These are phyloP conservation scores for Gorsachius goisagi DNA, from an alignment of 2,113 vertebrate genomes.

Conservation along the genomic window DNA sequence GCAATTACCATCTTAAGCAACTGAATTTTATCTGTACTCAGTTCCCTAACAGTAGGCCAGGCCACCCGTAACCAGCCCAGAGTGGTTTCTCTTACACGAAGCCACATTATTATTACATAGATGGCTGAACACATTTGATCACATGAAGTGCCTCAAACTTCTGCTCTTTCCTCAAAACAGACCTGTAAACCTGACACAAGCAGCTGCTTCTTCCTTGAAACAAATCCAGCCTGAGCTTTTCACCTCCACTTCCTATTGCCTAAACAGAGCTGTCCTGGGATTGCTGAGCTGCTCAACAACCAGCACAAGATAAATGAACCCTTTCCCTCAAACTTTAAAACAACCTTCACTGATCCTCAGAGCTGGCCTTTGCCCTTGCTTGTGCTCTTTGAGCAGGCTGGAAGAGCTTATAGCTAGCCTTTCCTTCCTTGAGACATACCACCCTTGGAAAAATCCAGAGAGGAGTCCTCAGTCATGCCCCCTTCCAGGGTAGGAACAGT, in stretches of 20 bases:
- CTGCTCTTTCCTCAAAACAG: neutral
- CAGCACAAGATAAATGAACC: neutral
- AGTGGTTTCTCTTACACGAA: neutral
- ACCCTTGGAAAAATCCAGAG: neutral
- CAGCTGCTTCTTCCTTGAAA: neutral
- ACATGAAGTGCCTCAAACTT: neutral
- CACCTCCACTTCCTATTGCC: neutral
- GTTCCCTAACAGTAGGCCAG: neutral
- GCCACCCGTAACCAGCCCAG: neutral
- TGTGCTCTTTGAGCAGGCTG: neutral
- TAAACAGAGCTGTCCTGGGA: neutral
- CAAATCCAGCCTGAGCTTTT: neutral
- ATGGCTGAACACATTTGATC: neutral
- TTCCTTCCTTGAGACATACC: no score
- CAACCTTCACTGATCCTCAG: neutral
- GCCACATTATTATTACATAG: neutral
- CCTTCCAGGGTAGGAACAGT: neutral
- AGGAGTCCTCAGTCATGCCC: neutral
- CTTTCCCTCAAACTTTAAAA: neutral
- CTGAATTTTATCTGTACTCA: neutral
- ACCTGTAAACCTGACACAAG: neutral
- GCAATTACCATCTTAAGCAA: neutral
- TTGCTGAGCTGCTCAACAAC: neutral
- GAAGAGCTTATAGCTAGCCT: neutral
- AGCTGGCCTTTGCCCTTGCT: neutral